phyloP scores from a whole-genome alignment of 1,140 invertebrate species.

The Dendroctonus ponderosae region DNA sequence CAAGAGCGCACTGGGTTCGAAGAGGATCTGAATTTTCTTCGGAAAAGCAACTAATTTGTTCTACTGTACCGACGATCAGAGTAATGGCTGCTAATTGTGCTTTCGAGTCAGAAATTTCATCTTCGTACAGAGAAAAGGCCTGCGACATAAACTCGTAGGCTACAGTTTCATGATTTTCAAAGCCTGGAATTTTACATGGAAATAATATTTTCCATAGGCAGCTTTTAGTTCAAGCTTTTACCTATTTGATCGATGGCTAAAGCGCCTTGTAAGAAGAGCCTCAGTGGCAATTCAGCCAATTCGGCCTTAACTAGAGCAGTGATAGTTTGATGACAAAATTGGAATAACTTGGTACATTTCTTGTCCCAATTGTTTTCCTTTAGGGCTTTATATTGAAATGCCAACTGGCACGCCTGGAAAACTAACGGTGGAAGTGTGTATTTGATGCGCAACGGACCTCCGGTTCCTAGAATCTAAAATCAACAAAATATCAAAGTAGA shows the following conservation, averaged over 20 bases:
- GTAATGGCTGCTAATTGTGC: constrained; percentile 95
- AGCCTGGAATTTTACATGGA: constrained; percentile 49
- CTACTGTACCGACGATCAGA: constrained; percentile 92
- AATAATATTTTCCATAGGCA: neutral
- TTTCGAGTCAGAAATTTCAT: constrained; percentile 97
- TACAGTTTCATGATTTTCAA: constrained; percentile 93
- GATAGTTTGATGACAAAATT: constrained; percentile 96
- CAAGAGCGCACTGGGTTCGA: constrained; percentile 59
- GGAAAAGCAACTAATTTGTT: constrained; percentile 89
- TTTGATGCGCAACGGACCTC: constrained; percentile 83
- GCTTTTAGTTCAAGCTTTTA: neutral
- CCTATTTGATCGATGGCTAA: constrained; percentile 86
- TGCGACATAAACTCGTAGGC: constrained; percentile 99
- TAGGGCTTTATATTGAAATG: constrained; percentile 77
- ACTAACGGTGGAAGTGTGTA: constrained; percentile 95
- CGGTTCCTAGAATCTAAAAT: constrained; percentile 69
- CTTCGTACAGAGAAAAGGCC: constrained; percentile 95
- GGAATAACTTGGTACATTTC: constrained; percentile 97
- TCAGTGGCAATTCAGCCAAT: constrained; percentile 86
- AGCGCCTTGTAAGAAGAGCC: constrained; percentile 93
- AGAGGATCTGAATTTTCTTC: constrained; percentile 98
- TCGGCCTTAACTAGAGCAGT: constrained; percentile 90
- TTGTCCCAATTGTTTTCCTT: constrained; percentile 95
- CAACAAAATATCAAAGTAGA: neutral
- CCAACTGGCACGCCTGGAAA: constrained; percentile 90